Evolutionary conservation across 2,113 vertebrate genomes (phyloP).

Genomic region (Petrocephalus microphthalmus): DNA sequence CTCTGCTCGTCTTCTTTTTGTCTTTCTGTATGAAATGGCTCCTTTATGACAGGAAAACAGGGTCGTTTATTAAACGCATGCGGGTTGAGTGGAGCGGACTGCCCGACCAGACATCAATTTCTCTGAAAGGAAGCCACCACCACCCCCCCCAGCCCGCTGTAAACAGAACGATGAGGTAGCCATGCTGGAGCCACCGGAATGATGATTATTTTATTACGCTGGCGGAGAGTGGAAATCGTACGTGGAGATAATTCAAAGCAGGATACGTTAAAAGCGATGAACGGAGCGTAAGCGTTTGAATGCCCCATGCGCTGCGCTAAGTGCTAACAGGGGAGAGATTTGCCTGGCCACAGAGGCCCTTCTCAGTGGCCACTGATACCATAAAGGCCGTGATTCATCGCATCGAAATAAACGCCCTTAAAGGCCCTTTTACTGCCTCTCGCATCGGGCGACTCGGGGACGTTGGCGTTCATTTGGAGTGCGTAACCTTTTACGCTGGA

Average conservation of each 20-base stretch:
- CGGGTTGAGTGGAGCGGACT: conserved; percentile 29
- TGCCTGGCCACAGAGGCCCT: conserved; percentile 26
- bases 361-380: conserved; percentile 32
- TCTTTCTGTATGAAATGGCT: conserved; percentile 23
- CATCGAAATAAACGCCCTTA: conserved; percentile 13
- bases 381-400: conserved; percentile 28
- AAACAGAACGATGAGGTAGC: conserved; percentile 31
- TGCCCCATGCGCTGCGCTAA: conserved; percentile 34
- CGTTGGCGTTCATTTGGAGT: conserved; percentile 1
- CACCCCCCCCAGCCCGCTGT: not conserved
- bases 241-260: conserved; percentile 47
- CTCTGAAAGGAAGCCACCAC: conserved; percentile 9
- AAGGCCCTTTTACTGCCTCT: conserved; percentile 8
- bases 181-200: conserved; percentile 43
- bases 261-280: conserved; percentile 36
- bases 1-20: conserved; percentile 15
- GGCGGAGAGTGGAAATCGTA: conserved; percentile 44
- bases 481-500: not conserved
- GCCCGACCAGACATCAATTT: conserved; percentile 35
- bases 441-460: conserved; percentile 3
- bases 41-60: conserved; percentile 34
- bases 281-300: conserved; percentile 35
- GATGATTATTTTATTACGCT: conserved; percentile 42
- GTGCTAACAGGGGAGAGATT: conserved; percentile 33
- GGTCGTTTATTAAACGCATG: conserved; percentile 37